Evolutionary conservation across 1,140 invertebrate species (phyloP).

Genomic region (Nasonia vitripennis): DNA sequence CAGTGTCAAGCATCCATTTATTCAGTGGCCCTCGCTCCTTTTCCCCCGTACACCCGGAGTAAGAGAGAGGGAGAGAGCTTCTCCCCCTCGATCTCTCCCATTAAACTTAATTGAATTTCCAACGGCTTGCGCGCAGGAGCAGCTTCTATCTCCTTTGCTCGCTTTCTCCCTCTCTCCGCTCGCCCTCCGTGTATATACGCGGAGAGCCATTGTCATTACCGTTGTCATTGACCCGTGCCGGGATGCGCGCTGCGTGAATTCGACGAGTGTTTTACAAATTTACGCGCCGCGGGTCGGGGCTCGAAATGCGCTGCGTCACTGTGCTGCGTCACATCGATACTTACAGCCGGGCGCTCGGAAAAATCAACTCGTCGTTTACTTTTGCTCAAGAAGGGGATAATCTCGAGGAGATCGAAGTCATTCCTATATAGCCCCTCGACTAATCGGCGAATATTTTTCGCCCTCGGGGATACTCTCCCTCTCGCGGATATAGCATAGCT

Average conservation of each 20-base stretch:
- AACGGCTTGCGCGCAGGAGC: conserved; percentile 6
- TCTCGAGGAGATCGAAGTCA: background rate
- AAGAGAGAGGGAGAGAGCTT: conserved; percentile 21
- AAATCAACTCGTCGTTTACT: too few relatives aligned
- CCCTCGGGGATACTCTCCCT: background rate
- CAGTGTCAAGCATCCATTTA: conserved; percentile 49
- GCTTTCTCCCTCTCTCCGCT: background rate
- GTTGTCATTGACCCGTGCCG: conserved; percentile 58
- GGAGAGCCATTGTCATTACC: conserved; percentile 57
- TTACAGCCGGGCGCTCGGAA: too few relatives aligned
- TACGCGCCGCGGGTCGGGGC: background rate
- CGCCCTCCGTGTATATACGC: background rate
- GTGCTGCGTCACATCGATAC: background rate
- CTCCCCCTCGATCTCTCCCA: conserved; percentile 44
- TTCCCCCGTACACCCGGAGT: background rate
- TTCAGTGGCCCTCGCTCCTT: conserved; percentile 46
- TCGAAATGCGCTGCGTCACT: background rate
- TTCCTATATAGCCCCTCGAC: background rate
- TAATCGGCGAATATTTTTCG: background rate
- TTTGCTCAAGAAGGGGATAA: too few relatives aligned
- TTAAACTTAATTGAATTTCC: conserved; percentile 65
- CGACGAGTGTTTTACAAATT: conserved; percentile 63
- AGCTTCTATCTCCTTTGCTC: conserved; percentile 10
- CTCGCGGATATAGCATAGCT: background rate
- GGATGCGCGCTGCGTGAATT: conserved; percentile 55